A percentile compares a stretch with the other conserved stretches of the same genome.
Conservation (phyloP, 2,797 vertebrate species). For the Xenopus petersii region DNA sequence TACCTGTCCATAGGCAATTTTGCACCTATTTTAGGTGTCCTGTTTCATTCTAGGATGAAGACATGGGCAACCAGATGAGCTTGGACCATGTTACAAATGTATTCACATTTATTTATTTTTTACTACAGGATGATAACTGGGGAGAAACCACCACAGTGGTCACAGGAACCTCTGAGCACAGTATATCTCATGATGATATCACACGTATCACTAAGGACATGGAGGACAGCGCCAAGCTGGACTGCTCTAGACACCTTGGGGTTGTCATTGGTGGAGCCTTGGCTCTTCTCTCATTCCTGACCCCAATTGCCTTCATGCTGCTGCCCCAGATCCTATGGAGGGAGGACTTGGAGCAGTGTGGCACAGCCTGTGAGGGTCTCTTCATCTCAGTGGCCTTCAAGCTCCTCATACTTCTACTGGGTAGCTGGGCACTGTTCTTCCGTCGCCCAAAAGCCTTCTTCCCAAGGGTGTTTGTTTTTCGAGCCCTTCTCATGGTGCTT, state of each 20-base stretch:
- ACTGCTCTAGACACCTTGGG: constrained; percentile 83
- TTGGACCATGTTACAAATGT: too few species aligned
- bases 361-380: constrained; percentile 89
- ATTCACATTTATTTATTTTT: background rate
- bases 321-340: constrained; percentile 86
- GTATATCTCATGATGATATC: constrained; percentile 89
- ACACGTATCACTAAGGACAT: constrained; percentile 92
- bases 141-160: constrained; percentile 90
- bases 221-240: constrained; percentile 84
- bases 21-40: too few species aligned
- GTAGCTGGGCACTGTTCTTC: constrained; percentile 92
- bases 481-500: constrained; percentile 84
- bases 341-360: constrained; percentile 80
- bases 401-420: constrained; percentile 88
- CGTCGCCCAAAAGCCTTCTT: constrained; percentile 82
- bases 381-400: constrained; percentile 97
- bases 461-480: constrained; percentile 83
- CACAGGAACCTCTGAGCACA: constrained; percentile 89
- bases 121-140: constrained; percentile 86
- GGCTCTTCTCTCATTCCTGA: constrained; percentile 85
- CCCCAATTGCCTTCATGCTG: constrained; percentile 85
- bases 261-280: constrained; percentile 74
- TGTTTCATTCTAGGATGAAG: too few species aligned
- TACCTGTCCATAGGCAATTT: too few species aligned
- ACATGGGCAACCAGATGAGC: too few species aligned